These are phyloP conservation scores for Himalopsyche kuldschensis DNA, from an alignment of 2,888 invertebrate species.

Conservation along the genomic window DNA sequence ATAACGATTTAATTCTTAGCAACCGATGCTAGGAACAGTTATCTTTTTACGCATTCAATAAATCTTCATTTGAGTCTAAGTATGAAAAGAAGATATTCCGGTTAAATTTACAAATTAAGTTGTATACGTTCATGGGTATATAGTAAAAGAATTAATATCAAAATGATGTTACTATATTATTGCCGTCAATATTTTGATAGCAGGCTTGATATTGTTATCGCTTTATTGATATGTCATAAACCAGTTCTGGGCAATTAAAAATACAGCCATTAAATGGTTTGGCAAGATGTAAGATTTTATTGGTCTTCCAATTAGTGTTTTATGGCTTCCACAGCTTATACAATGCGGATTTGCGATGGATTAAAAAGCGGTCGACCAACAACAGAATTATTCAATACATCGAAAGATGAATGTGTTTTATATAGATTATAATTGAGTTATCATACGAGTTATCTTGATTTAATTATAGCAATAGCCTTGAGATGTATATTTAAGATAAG, in stretches of 20 bases:
- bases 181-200: neutral
- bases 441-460: too few relatives aligned
- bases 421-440: too few relatives aligned
- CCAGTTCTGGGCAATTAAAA: neutral
- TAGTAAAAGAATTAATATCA: neutral
- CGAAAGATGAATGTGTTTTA: neutral
- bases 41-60: neutral
- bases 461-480: too few relatives aligned
- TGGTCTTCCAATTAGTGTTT: neutral
- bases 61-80: neutral
- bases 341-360: neutral
- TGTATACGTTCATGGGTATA: neutral
- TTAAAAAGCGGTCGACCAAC: neutral
- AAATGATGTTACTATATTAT: neutral
- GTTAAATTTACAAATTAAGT: neutral
- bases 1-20: neutral
- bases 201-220: neutral
- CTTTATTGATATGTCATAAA: neutral
- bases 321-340: neutral
- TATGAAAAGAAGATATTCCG: neutral
- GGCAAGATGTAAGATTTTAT: neutral
- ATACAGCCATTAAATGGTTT: neutral
- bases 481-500: too few relatives aligned
- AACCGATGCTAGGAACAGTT: neutral
- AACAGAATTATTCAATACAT: neutral